phyloP scores from a whole-genome alignment of 2,797 vertebrate genomes.

The Todus mexicanus region DNA sequence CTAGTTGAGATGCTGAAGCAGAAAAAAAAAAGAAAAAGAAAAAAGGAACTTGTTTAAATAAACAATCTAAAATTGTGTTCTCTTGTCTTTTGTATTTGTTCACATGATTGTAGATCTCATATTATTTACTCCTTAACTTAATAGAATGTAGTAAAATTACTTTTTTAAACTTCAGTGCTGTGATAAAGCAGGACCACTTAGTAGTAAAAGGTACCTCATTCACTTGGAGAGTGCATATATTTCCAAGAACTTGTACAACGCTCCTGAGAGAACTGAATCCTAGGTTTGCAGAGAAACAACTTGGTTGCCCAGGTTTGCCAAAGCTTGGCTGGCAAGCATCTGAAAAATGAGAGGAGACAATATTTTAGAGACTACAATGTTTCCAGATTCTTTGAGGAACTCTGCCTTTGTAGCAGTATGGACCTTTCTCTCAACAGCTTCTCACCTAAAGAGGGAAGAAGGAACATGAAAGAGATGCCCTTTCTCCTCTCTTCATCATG shows the following conservation, averaged over 20 bases:
- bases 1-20: neutral
- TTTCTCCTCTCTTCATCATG: neutral
- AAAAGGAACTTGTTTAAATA: neutral
- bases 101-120: neutral
- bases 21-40: no score
- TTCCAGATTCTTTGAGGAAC: neutral
- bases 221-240: neutral
- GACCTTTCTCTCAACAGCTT: neutral
- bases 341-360: neutral
- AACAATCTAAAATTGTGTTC: neutral
- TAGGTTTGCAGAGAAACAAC: neutral
- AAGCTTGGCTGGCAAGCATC: neutral
- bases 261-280: neutral
- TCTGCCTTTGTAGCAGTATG: neutral
- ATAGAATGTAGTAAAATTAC: neutral
- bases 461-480: neutral
- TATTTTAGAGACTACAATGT: neutral
- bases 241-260: fast-evolving
- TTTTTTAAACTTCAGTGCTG: neutral
- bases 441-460: no score
- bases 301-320: neutral
- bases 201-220: neutral
- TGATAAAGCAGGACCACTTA: neutral
- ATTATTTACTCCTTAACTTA: neutral
- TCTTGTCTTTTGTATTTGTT: neutral